Evolutionary conservation across 2,797 vertebrate species (phyloP).

Genomic region (Clarias fuscus): DNA sequence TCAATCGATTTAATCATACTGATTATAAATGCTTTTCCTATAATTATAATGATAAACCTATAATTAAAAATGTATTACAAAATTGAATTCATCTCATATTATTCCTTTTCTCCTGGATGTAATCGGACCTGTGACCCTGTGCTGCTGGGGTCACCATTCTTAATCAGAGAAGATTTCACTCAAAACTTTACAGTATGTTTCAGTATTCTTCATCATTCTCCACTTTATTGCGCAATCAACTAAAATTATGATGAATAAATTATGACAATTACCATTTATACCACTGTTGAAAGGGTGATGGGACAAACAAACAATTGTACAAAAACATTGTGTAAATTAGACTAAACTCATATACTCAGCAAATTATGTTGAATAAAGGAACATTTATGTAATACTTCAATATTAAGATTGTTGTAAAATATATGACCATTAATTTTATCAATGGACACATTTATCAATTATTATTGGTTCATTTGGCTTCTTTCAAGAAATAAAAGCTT

Average conservation of each 20-base stretch:
- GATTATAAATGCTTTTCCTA: too few relatives aligned
- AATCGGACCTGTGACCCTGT: constrained; percentile 72
- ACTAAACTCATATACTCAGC: not conserved
- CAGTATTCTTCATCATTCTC: too few relatives aligned
- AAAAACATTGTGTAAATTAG: not conserved
- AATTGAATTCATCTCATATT: too few relatives aligned
- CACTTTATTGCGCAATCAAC: too few relatives aligned
- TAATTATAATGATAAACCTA: too few relatives aligned
- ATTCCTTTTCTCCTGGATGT: constrained; percentile 82
- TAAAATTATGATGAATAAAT: too few relatives aligned
- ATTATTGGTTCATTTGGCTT: not conserved
- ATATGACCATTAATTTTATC: not conserved
- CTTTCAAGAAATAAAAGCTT: not conserved
- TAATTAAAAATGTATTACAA: too few relatives aligned
- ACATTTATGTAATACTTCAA: not conserved
- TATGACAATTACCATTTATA: too few relatives aligned
- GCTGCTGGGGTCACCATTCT: constrained; percentile 81
- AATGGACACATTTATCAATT: not conserved
- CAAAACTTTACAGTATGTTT: too few relatives aligned
- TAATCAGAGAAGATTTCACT: too few relatives aligned
- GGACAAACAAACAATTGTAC: not conserved
- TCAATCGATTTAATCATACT: too few relatives aligned
- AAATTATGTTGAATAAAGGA: not conserved
- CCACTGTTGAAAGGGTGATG: too few relatives aligned
- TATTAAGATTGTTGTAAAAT: not conserved